phyloP scores from a whole-genome alignment of 2,888 invertebrate species.

The Meiosimyza platycephala region DNA sequence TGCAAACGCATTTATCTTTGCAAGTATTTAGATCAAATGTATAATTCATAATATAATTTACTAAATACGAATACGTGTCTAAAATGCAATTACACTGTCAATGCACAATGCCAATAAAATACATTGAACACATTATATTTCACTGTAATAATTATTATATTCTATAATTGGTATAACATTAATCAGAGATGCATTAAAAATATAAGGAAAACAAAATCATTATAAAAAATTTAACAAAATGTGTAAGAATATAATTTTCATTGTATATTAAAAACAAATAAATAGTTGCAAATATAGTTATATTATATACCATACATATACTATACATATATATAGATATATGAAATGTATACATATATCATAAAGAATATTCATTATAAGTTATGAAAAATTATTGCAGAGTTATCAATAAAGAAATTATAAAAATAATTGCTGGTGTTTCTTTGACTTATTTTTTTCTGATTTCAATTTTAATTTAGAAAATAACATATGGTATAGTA shows the following conservation, averaged over 20 bases:
- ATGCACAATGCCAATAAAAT: too few relatives aligned
- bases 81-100: too few relatives aligned
- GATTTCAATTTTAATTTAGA: too few relatives aligned
- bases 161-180: background rate
- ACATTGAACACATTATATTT: too few relatives aligned
- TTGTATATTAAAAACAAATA: constrained; percentile 20
- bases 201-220: constrained; percentile 1
- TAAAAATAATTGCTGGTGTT: background rate
- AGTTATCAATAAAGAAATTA: constrained; percentile 31
- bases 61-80: too few relatives aligned
- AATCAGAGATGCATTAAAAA: background rate
- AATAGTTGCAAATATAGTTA: constrained; percentile 17
- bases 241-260: constrained; percentile 4
- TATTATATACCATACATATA: constrained; percentile 16
- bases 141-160: too few relatives aligned
- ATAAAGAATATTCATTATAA: constrained; percentile 28
- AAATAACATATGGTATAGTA: too few relatives aligned
- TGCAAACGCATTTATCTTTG: background rate
- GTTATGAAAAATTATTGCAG: constrained; percentile 24
- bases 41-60: too few relatives aligned
- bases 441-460: background rate
- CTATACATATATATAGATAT: constrained; percentile 9
- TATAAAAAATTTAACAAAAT: background rate
- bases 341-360: constrained; percentile 6
- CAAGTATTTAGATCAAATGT: background rate